Evolutionary conservation across 2,888 invertebrate species (phyloP).

Genomic region (Ethmia dodecea): DNA sequence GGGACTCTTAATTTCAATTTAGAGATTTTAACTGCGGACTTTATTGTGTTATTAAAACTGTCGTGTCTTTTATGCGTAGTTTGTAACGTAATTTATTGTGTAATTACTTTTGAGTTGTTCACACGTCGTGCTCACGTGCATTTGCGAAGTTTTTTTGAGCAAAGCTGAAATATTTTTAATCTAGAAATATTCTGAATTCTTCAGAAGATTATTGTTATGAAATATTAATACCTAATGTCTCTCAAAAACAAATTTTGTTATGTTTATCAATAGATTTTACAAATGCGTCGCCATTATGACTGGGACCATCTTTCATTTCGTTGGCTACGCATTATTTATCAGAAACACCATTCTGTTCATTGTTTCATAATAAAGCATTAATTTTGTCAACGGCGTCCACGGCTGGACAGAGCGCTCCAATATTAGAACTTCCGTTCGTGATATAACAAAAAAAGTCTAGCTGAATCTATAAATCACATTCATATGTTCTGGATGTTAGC

Average conservation of each 20-base stretch:
- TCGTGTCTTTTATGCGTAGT: slow-evolving; percentile 13
- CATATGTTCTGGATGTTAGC: slow-evolving; percentile 13
- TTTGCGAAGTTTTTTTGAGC: too few relatives aligned
- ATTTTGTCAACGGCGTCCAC: slow-evolving; percentile 67
- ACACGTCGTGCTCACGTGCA: too few relatives aligned
- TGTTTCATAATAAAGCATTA: slow-evolving; percentile 75
- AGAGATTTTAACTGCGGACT: slow-evolving; percentile 22
- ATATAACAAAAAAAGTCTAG: slow-evolving; percentile 34
- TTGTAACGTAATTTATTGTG: slow-evolving; percentile 11
- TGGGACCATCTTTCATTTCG: slow-evolving; percentile 50
- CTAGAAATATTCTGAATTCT: too few relatives aligned
- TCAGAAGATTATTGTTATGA: too few relatives aligned
- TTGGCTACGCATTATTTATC: slow-evolving; percentile 57
- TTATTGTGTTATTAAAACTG: slow-evolving; percentile 18
- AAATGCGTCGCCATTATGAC: slow-evolving; percentile 44
- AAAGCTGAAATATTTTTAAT: too few relatives aligned
- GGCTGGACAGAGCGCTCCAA: slow-evolving; percentile 52
- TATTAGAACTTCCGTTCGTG: slow-evolving; percentile 68
- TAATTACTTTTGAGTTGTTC: slow-evolving; percentile 1
- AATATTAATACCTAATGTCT: too few relatives aligned
- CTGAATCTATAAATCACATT: slow-evolving; percentile 37
- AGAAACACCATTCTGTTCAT: slow-evolving; percentile 63
- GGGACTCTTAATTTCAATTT: slow-evolving; percentile 36
- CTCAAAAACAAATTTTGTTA: too few relatives aligned
- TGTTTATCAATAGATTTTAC: too few relatives aligned